A percentile compares a stretch with the other conserved stretches of the same genome.
phyloP scores from a whole-genome alignment of 2,113 vertebrate genomes.

The Sprattus sprattus region DNA sequence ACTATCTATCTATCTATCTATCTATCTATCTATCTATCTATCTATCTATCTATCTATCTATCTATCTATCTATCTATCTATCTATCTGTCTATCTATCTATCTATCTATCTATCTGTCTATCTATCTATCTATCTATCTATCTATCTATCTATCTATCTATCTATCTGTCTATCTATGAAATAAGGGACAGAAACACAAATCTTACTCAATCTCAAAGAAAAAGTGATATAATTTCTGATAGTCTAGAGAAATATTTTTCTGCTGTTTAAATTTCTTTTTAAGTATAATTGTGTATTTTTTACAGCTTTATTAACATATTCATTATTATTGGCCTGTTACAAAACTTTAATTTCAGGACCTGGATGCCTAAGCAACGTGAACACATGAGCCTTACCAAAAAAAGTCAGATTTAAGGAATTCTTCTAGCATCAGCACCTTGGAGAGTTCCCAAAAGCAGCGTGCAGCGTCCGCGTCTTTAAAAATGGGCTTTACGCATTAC shows the following conservation, averaged over 20 bases:
- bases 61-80: neutral
- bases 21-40: conserved; percentile 5
- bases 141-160: conserved; percentile 6
- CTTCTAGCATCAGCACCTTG: conserved; percentile 42
- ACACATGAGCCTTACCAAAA: neutral
- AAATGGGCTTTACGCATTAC: neutral
- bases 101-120: conserved; percentile 4
- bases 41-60: neutral
- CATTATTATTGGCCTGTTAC: neutral
- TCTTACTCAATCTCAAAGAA: neutral
- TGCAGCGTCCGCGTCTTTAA: neutral
- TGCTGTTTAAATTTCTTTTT: neutral
- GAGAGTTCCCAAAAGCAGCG: conserved; percentile 35
- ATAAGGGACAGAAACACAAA: neutral
- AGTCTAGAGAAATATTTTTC: neutral
- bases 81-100: neutral
- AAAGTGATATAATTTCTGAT: neutral
- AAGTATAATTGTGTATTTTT: neutral
- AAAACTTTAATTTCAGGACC: neutral
- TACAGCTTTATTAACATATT: neutral
- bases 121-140: conserved; percentile 7
- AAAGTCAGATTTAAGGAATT: conserved; percentile 15
- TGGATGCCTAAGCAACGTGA: neutral
- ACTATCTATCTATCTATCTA: conserved; percentile 4
- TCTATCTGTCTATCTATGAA: neutral